phyloP scores from a whole-genome alignment of 2,797 vertebrate species.

The Cyprinodon diabolis region DNA sequence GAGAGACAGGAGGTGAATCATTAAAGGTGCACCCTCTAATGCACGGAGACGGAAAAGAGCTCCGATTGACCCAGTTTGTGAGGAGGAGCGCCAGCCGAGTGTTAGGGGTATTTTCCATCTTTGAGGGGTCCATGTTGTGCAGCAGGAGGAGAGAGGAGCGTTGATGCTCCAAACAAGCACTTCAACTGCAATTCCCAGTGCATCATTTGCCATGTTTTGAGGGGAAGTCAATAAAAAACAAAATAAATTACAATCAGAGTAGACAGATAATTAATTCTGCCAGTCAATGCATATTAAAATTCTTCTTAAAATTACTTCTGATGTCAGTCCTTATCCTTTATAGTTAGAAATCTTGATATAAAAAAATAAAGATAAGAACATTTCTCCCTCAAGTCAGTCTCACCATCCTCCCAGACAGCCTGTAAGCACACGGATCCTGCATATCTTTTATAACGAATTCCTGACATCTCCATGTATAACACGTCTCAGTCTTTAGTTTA shows the following conservation, averaged over 20 bases:
- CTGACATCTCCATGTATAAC: no score
- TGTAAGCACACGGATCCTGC: conserved; percentile 4
- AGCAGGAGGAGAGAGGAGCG: conserved; percentile 40
- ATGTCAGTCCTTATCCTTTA: conserved; percentile 14
- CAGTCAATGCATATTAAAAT: background rate
- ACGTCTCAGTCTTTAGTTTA: no score
- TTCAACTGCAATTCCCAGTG: conserved; percentile 32
- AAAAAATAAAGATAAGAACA: background rate
- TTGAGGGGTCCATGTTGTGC: conserved; percentile 74
- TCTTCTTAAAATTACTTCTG: background rate
- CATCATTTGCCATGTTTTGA: conserved; percentile 9
- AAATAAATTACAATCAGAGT: background rate
- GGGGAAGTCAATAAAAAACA: background rate
- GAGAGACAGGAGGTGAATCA: conserved; percentile 14
- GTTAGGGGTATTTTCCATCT: conserved; percentile 66
- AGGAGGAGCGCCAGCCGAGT: conserved; percentile 18
- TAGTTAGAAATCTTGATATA: conserved; percentile 13
- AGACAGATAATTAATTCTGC: background rate
- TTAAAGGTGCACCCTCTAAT: conserved; percentile 50
- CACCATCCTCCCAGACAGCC: conserved; percentile 9
- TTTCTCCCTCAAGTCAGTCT: conserved; percentile 19
- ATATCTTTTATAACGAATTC: no score
- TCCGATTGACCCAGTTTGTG: conserved; percentile 62
- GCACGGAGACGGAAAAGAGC: conserved; percentile 37
- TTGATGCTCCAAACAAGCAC: conserved; percentile 32